phyloP scores from a whole-genome alignment of 2,888 invertebrate species.

The Mechanitis messenoides region DNA sequence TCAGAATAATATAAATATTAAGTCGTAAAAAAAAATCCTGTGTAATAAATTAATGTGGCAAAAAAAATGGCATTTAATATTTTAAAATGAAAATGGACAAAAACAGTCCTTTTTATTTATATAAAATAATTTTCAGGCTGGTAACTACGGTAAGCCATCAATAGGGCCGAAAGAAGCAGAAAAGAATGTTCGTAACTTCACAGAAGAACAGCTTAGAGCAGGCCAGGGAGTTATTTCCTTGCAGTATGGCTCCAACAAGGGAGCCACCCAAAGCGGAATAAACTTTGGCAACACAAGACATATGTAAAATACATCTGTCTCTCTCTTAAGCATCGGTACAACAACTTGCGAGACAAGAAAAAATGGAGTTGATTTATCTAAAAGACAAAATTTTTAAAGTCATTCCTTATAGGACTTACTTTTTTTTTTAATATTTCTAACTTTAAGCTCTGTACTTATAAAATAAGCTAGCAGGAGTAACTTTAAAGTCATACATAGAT shows the following conservation, averaged over 20 bases:
- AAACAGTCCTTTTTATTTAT: neutral
- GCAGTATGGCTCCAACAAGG: constrained; percentile 98
- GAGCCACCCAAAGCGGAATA: constrained; percentile 96
- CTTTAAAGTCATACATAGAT: neutral
- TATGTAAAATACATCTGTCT: constrained; percentile 79
- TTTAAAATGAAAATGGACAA: no score
- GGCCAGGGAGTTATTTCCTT: constrained; percentile 95
- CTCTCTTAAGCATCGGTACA: constrained; percentile 18
- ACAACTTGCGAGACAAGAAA: constrained; percentile 16
- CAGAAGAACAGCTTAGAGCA: constrained; percentile 94
- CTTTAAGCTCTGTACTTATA: constrained; percentile 26
- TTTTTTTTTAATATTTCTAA: constrained; percentile 6
- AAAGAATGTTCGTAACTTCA: constrained; percentile 94
- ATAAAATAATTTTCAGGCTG: constrained; percentile 76
- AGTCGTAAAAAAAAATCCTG: no score
- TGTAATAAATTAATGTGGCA: no score
- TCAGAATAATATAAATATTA: no score
- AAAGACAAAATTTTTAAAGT: constrained; percentile 15
- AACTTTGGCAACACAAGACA: constrained; percentile 98
- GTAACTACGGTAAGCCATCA: constrained; percentile 88
- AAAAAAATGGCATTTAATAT: no score
- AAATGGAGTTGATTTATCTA: constrained; percentile 3
- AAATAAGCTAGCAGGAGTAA: constrained; percentile 3
- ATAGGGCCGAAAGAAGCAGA: constrained; percentile 98
- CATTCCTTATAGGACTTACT: constrained; percentile 15